phyloP scores from a whole-genome alignment of 2,797 vertebrate species.

The Hydrocynus forskahlii region DNA sequence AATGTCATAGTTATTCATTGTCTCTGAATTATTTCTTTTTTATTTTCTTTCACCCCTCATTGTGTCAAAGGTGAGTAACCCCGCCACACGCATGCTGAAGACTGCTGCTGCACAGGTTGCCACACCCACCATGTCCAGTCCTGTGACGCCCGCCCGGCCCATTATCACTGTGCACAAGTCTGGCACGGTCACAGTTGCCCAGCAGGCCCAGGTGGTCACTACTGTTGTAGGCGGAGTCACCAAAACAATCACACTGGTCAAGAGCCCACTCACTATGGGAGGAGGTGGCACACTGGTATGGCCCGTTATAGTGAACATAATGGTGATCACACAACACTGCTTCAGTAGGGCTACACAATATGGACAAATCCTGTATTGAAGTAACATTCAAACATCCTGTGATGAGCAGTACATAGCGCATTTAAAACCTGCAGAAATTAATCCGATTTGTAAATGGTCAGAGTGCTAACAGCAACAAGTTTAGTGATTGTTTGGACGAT shows the following conservation, averaged over 20 bases:
- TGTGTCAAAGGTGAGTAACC: conserved; percentile 87
- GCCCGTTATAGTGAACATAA: not conserved
- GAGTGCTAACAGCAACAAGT: no score
- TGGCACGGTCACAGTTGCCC: conserved; percentile 91
- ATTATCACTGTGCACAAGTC: conserved; percentile 98
- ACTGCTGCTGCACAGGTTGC: conserved; percentile 92
- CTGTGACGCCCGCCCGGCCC: conserved; percentile 84
- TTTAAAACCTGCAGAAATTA: no score
- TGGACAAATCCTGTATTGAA: no score
- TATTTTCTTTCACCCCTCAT: not conserved
- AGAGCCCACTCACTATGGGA: conserved; percentile 92
- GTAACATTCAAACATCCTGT: no score
- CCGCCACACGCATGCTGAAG: conserved; percentile 93
- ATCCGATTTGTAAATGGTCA: no score
- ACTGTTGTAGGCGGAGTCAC: conserved; percentile 95
- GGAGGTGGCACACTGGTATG: conserved; percentile 89
- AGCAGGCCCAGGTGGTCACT: conserved; percentile 94
- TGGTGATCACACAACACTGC: not conserved
- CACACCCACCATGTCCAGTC: conserved; percentile 81
- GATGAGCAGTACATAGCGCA: no score
- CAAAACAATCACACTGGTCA: conserved; percentile 95
- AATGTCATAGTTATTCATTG: not conserved
- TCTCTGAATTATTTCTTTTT: not conserved
- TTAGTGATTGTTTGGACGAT: no score
- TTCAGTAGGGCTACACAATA: no score